A percentile compares a stretch with the other conserved stretches of the same genome.
Evolutionary conservation across 2,888 invertebrate genomes (phyloP).

Genomic region (Bombylius major): DNA sequence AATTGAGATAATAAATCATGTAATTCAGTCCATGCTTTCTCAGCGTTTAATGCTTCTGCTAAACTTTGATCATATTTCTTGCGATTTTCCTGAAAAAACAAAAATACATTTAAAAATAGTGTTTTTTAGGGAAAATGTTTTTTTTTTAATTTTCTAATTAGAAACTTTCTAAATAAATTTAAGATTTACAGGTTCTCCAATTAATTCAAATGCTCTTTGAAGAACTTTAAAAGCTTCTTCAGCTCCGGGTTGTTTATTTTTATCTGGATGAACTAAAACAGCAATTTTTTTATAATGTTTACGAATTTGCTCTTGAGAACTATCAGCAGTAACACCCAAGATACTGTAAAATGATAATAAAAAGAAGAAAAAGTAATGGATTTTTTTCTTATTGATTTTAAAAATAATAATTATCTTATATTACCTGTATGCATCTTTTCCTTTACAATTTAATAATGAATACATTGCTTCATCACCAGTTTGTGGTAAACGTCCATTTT

Average conservation of each 20-base stretch:
- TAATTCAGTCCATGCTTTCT: conserved; percentile 80
- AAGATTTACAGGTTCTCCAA: conserved; percentile 66
- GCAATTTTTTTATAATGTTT: conserved; percentile 90
- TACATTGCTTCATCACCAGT: conserved; percentile 94
- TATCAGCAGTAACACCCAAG: conserved; percentile 74
- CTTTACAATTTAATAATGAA: conserved; percentile 80
- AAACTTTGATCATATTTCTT: conserved; percentile 61
- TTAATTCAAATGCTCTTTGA: conserved; percentile 88
- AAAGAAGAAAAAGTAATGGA: neutral
- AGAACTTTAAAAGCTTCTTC: conserved; percentile 94
- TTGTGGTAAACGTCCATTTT: conserved; percentile 51
- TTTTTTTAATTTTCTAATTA: too few relatives aligned
- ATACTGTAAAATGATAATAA: conserved; percentile 43
- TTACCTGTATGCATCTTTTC: conserved; percentile 88
- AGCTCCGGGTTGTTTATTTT: conserved; percentile 88
- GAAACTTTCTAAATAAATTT: too few relatives aligned
- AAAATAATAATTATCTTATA: neutral
- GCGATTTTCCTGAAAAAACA: conserved; percentile 49
- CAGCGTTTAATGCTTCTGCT: conserved; percentile 63
- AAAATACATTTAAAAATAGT: neutral
- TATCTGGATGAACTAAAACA: conserved; percentile 90
- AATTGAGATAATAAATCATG: conserved; percentile 76
- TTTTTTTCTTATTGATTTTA: too few relatives aligned
- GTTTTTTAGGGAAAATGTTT: neutral
- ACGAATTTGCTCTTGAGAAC: conserved; percentile 87